These are phyloP conservation scores for Pseudococcus longispinus DNA, from an alignment of 2,888 invertebrate genomes.

Conservation along the genomic window DNA sequence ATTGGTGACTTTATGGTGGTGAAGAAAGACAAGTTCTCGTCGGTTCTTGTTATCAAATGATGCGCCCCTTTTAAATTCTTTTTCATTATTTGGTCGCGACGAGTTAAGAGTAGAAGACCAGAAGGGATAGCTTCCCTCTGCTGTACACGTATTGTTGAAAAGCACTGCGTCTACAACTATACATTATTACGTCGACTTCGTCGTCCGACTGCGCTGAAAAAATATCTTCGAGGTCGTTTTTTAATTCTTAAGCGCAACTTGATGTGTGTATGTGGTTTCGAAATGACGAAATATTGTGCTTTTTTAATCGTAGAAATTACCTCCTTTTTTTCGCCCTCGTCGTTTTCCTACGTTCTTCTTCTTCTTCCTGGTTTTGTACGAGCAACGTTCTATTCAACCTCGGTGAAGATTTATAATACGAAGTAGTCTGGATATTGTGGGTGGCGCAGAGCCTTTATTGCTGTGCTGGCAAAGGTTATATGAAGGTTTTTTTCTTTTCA, in stretches of 20 bases:
- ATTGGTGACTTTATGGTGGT: conserved; percentile 18
- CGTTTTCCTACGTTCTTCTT: not conserved
- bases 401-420: not conserved
- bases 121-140: not conserved
- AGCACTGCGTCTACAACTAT: not conserved
- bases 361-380: not conserved
- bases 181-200: not conserved
- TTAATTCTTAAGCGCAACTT: not conserved
- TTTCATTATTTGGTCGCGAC: not conserved
- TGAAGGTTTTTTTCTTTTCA: not conserved
- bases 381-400: not conserved
- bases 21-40: conserved; percentile 18
- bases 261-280: not conserved
- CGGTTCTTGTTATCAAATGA: conserved; percentile 26
- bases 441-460: not conserved
- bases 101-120: not conserved
- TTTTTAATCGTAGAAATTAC: conserved; percentile 34
- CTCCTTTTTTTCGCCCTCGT: not conserved
- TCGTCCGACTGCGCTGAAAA: not conserved
- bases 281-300: conserved; percentile 39
- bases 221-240: conserved; percentile 9
- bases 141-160: not conserved
- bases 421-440: not conserved
- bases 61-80: conserved; percentile 37
- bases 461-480: not conserved